These are phyloP conservation scores for Cryptocheilus praepositus DNA, from an alignment of 2,888 invertebrate species.

Conservation along the genomic window DNA sequence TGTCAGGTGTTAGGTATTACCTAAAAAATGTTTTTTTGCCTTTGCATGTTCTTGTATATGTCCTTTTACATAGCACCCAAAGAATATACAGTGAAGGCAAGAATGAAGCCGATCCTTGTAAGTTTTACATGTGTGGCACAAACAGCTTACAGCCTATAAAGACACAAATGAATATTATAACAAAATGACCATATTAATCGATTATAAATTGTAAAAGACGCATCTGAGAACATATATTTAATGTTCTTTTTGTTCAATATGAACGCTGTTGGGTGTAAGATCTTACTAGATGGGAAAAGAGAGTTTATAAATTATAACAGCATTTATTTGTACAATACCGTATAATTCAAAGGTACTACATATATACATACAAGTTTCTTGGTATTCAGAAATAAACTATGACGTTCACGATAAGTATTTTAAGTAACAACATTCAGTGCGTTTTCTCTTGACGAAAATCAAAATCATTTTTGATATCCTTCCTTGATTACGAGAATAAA, in stretches of 20 bases:
- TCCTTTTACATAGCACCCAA: slow-evolving; percentile 88
- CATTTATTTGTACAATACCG: neutral
- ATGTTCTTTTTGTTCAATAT: neutral
- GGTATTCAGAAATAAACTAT: no score
- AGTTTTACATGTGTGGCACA: slow-evolving; percentile 88
- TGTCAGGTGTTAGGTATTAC: slow-evolving; percentile 65
- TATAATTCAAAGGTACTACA: no score
- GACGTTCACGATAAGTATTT: no score
- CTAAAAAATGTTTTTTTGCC: slow-evolving; percentile 86
- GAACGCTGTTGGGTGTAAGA: neutral
- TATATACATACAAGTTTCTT: no score
- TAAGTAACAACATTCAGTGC: no score
- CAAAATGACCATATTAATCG: neutral
- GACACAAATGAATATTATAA: slow-evolving; percentile 13
- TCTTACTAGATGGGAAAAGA: neutral
- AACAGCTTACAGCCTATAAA: slow-evolving; percentile 84
- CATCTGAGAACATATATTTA: no score
- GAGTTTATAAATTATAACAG: neutral
- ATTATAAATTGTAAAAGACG: no score
- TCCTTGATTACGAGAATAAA: no score
- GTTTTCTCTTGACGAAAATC: no score
- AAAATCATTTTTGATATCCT: no score
- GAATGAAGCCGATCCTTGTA: slow-evolving; percentile 88
- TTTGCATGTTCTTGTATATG: slow-evolving; percentile 93
- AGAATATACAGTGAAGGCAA: slow-evolving; percentile 93